These are phyloP conservation scores for Condylura cristata DNA, from an alignment of 2,113 vertebrate genomes.

Conservation along the genomic window DNA sequence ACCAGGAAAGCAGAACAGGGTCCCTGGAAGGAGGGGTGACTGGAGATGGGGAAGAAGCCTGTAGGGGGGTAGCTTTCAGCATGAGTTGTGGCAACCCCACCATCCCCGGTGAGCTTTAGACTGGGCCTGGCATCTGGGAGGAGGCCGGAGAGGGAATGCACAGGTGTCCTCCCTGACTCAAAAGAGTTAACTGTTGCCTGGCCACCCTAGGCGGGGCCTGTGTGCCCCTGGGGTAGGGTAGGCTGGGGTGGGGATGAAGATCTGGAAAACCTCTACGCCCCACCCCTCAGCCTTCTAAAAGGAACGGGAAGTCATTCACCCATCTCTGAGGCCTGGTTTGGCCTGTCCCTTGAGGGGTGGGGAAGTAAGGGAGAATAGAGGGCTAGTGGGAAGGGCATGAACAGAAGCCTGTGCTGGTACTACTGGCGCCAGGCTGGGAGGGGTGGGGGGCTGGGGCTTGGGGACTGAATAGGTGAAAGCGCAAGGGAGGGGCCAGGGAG, in stretches of 20 bases:
- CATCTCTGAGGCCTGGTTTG: background rate
- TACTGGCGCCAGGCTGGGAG: background rate
- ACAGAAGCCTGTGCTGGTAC: background rate
- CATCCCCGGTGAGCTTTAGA: no score
- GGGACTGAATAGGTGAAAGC: background rate
- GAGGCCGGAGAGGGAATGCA: background rate
- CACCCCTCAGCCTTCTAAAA: background rate
- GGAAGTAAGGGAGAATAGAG: background rate
- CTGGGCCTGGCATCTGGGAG: background rate
- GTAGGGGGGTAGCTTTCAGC: background rate
- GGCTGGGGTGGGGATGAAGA: background rate
- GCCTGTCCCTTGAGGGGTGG: background rate
- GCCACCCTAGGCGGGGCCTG: background rate
- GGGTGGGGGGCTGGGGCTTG: background rate
- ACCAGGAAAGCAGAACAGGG: background rate
- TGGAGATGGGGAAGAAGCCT: background rate
- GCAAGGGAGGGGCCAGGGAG: background rate
- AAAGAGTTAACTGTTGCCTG: background rate
- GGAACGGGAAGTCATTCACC: background rate
- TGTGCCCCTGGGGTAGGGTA: background rate
- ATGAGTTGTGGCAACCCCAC: rapidly evolving
- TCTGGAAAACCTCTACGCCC: background rate
- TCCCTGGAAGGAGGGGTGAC: no score
- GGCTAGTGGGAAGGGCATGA: background rate
- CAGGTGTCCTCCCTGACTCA: background rate